Evolutionary conservation across 2,113 vertebrate genomes (phyloP).

Genomic region (Anolis sagrei): DNA sequence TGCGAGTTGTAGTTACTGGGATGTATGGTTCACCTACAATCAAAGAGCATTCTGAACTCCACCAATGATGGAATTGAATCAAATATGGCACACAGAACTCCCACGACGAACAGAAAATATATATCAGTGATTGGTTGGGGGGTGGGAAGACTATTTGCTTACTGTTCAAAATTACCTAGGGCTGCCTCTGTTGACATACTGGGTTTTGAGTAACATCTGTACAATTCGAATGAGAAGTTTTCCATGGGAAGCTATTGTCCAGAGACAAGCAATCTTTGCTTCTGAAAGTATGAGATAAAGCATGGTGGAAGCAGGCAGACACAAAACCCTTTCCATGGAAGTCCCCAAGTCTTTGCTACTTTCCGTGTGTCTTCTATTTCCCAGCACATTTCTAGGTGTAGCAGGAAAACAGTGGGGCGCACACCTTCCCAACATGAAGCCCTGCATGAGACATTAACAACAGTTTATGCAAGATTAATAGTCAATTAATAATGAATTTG

Average conservation of each 20-base stretch:
- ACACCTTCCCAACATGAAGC: slow-evolving; percentile 38
- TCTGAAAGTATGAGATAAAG: background rate
- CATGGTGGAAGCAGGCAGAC: background rate
- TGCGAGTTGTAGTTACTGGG: no score
- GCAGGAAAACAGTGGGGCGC: slow-evolving; percentile 32
- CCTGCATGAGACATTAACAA: slow-evolving; percentile 53
- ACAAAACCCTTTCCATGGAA: background rate
- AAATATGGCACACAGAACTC: no score
- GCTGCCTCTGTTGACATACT: no score
- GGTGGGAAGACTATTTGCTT: no score
- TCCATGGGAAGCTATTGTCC: background rate
- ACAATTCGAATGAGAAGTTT: background rate
- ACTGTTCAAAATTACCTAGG: no score
- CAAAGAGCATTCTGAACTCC: no score
- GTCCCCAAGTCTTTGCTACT: background rate
- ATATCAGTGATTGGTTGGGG: no score
- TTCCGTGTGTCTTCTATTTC: slow-evolving; percentile 30
- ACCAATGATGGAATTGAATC: no score
- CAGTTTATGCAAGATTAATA: slow-evolving; percentile 64
- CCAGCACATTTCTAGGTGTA: slow-evolving; percentile 43
- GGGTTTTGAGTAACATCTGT: background rate
- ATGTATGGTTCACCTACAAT: no score
- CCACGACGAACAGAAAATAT: no score
- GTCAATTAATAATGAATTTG: slow-evolving; percentile 77
- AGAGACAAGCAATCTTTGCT: background rate